Base-by-base conservation (phyloP, 2,888 invertebrate species). In the Hecatera dysodea region DNA sequence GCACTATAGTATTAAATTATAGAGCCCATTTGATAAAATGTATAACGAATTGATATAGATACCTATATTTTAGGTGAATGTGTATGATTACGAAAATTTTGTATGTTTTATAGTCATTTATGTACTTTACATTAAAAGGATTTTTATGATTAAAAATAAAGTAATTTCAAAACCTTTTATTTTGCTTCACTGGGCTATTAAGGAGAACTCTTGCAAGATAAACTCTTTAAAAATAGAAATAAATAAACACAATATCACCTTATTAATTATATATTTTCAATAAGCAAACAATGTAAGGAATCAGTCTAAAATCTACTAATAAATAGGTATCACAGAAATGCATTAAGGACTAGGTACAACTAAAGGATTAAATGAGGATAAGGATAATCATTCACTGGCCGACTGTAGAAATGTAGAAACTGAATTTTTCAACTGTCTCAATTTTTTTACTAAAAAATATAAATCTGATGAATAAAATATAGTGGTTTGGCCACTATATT, bases 261-360 rank as follows among this genome's bases (percentile, higher is more conserved):
- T 57, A n/a, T 22, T 2, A 22, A 64, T 67, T 64, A 33, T 55
- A 29, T 39, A 67, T 80, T 29, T 61, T 63, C 68, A 57, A 9
- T 62, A 70, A 66, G 69, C 36, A 46, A 48, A 36, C 12, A 62
- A 55, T 59, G 42, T 64, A 48, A 36, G 53, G 29, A 15, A 57
- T 64, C 63, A 67, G 66, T 63, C 67, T 76, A 71, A 70, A 70
- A 52, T 71, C 60, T 71, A 79, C 71, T 79, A 82, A 73, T 50
- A 53, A 82, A 72, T 63, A 79, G 46, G 39, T 76, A 77, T 89
- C 89, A 89, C 88, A 89, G 87, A 72, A 82, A 85, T 82, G 82
- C 81, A 24, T 72, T 74, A 22, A 70, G 52, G 39, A 64, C 39
- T 64, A 55, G 39, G 17, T 22, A 65, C 29, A 57, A 69, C 29